These are phyloP conservation scores for Meloidogyne exigua DNA, from an alignment of 1,140 invertebrate genomes.

Conservation along the genomic window DNA sequence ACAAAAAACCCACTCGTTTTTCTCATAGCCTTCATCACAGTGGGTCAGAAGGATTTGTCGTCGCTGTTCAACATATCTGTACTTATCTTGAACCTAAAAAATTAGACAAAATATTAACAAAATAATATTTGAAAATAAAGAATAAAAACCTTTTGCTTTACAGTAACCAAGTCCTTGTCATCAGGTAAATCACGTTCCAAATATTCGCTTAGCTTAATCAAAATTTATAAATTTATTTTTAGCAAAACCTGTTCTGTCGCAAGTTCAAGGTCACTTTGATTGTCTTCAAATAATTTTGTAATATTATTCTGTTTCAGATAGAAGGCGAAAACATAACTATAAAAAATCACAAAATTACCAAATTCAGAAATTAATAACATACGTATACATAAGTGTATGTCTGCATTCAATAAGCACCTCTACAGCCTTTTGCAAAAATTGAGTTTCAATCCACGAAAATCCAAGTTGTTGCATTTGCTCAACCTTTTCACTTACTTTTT, in stretches of 20 bases:
- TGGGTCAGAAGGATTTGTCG: constrained; percentile 90
- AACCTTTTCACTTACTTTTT: constrained; percentile 59
- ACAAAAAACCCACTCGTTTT: constrained; percentile 64
- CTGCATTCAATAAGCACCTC: constrained; percentile 93
- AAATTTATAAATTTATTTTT: neutral
- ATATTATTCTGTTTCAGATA: constrained; percentile 97
- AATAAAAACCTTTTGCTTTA: constrained; percentile 27
- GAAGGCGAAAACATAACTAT: constrained; percentile 88
- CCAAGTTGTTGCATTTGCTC: constrained; percentile 78
- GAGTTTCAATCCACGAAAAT: constrained; percentile 99
- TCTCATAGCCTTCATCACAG: constrained; percentile 96
- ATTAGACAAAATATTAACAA: neutral
- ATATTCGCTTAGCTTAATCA: constrained; percentile 79
- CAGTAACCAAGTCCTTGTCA: constrained; percentile 75
- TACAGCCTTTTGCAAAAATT: constrained; percentile 94
- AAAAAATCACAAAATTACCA: constrained; percentile 64
- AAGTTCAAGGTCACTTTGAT: constrained; percentile 94
- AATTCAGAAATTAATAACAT: neutral
- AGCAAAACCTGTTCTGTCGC: constrained; percentile 78
- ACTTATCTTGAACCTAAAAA: constrained; percentile 85
- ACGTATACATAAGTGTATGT: constrained; percentile 95
- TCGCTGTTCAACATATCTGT: constrained; percentile 88
- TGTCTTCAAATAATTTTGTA: constrained; percentile 96
- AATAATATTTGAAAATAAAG: constrained; percentile 32
- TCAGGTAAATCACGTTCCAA: constrained; percentile 94